These are phyloP conservation scores for Lathronympha strigana DNA, from an alignment of 2,888 invertebrate species.

Conservation along the genomic window DNA sequence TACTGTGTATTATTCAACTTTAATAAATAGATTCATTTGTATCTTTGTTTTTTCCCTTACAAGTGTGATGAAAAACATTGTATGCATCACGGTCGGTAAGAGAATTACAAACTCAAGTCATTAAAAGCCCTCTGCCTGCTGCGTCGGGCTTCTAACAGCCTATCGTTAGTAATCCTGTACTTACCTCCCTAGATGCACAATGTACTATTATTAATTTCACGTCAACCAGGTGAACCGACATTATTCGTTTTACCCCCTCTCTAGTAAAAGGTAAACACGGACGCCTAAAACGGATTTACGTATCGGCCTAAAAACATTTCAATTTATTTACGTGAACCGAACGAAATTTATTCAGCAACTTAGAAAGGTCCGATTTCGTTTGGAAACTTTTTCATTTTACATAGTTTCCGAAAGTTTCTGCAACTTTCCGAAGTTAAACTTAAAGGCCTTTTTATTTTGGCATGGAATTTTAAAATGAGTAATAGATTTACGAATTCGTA, in stretches of 20 bases:
- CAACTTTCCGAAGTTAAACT: slow-evolving; percentile 8
- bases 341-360: slow-evolving; percentile 25
- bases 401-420: slow-evolving; percentile 25
- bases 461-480: slow-evolving; percentile 5
- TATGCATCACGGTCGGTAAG: too few relatives aligned
- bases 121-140: too few relatives aligned
- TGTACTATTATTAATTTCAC: too few relatives aligned
- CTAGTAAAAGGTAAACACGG: slow-evolving; percentile 23
- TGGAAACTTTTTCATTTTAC: slow-evolving; percentile 34
- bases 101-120: too few relatives aligned
- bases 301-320: slow-evolving; percentile 34
- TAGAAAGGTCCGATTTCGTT: slow-evolving; percentile 21
- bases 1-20: too few relatives aligned
- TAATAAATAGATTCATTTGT: too few relatives aligned
- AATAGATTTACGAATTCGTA: background rate
- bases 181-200: too few relatives aligned
- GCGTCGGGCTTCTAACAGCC: too few relatives aligned
- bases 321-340: slow-evolving; percentile 32
- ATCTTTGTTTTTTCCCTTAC: too few relatives aligned
- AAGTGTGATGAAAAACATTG: too few relatives aligned
- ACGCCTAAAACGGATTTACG: slow-evolving; percentile 31
- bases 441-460: background rate
- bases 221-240: too few relatives aligned
- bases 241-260: background rate
- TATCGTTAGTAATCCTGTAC: too few relatives aligned